These are phyloP conservation scores for Pempheris klunzingeri DNA, from an alignment of 2,797 vertebrate species.

Conservation along the genomic window DNA sequence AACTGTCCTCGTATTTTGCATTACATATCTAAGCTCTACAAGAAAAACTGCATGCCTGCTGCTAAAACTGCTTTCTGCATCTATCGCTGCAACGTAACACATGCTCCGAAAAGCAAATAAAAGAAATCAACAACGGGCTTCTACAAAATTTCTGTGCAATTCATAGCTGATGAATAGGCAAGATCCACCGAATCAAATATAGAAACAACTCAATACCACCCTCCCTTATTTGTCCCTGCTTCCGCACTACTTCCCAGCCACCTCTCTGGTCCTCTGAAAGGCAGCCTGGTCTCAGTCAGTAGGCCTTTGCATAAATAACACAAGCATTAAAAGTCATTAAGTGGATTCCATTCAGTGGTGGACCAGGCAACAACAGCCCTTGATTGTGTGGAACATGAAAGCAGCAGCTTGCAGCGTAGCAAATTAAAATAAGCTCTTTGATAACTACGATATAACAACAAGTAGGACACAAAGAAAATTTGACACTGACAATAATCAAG, in stretches of 20 bases:
- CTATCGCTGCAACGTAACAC: constrained; percentile 30
- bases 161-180: constrained; percentile 50
- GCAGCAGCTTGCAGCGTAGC: constrained; percentile 37
- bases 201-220: constrained; percentile 34
- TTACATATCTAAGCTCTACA: constrained; percentile 30
- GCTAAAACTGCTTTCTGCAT: constrained; percentile 14
- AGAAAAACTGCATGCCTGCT: constrained; percentile 34
- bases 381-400: constrained; percentile 51
- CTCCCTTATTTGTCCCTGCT: constrained; percentile 37
- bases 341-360: constrained; percentile 33
- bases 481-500: constrained; percentile 56
- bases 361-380: constrained; percentile 55
- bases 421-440: constrained; percentile 42
- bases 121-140: constrained; percentile 24
- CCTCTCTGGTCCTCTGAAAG: constrained; percentile 55
- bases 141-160: constrained; percentile 58
- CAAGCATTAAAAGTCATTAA: constrained; percentile 46
- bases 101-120: constrained; percentile 34
- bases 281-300: constrained; percentile 68
- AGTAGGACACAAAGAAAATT: constrained; percentile 45
- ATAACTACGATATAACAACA: constrained; percentile 15
- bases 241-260: constrained; percentile 15
- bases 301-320: constrained; percentile 55
- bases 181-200: constrained; percentile 46
- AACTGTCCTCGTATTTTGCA: constrained; percentile 30